phyloP scores from a whole-genome alignment of 2,888 invertebrate genomes.

The Diaphora mendica region DNA sequence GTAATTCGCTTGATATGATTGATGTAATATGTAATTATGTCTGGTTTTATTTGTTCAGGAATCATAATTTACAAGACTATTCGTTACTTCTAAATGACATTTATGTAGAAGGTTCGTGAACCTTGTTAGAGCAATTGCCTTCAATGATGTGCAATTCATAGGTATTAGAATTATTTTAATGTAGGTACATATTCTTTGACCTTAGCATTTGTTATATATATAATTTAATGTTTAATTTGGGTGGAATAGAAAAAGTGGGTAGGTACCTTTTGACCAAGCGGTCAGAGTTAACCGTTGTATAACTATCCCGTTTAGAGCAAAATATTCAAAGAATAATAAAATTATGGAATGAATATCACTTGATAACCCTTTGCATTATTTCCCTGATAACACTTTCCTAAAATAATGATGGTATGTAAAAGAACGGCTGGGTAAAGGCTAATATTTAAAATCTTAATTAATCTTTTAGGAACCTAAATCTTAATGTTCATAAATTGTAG shows the following conservation, averaged over 20 bases:
- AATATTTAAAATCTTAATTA: neutral
- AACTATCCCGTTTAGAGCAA: neutral
- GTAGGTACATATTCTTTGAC: neutral
- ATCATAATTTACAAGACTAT: slow-evolving; percentile 15
- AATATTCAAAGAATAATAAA: neutral
- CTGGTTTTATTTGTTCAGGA: slow-evolving; percentile 21
- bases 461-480: slow-evolving; percentile 4
- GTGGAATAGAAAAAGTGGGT: neutral
- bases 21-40: slow-evolving; percentile 20
- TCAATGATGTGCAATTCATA: slow-evolving; percentile 7
- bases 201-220: neutral
- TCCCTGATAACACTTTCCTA: neutral
- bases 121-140: slow-evolving; percentile 5
- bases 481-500: slow-evolving; percentile 16
- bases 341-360: neutral
- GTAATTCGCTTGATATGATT: slow-evolving; percentile 20
- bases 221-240: neutral
- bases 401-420: neutral
- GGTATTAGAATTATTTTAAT: neutral
- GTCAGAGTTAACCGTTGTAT: neutral
- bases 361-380: too few species aligned
- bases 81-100: slow-evolving; percentile 7
- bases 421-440: neutral
- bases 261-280: neutral
- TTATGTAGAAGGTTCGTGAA: slow-evolving; percentile 1